Conservation (phyloP, 2,113 vertebrate species). For the Etheostoma cragini region DNA sequence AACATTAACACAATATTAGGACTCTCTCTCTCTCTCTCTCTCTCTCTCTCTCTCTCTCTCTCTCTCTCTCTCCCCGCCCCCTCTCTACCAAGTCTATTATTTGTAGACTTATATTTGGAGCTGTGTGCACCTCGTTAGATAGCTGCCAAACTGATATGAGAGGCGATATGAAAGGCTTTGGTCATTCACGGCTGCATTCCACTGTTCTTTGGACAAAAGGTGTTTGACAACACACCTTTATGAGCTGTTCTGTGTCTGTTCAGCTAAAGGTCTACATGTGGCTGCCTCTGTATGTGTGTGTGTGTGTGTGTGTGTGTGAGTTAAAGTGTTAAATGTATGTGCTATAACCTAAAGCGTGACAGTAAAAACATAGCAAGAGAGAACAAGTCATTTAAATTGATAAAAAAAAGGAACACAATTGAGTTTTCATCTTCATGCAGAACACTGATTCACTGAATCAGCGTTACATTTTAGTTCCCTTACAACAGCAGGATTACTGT, state of each 20-base stretch:
- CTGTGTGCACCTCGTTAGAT: constrained; percentile 1
- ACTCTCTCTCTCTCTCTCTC: no score
- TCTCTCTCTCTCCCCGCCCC: no score
- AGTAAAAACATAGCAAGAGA: neutral
- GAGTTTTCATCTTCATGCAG: neutral
- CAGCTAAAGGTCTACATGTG: neutral
- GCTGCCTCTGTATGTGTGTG: neutral
- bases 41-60: no score
- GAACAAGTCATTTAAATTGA: no score
- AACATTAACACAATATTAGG: no score
- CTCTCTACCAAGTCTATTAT: neutral
- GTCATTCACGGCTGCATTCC: constrained; percentile 20
- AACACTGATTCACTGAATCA: neutral
- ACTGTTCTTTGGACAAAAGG: constrained; percentile 23
- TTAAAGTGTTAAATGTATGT: no score
- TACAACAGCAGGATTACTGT: no score
- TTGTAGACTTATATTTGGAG: neutral
- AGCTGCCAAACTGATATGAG: constrained; percentile 36
- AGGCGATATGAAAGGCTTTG: constrained; percentile 18
- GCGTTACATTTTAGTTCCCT: no score
- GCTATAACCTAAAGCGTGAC: neutral
- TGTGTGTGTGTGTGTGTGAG: neutral
- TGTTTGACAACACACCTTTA: constrained; percentile 23
- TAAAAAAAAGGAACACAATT: neutral
- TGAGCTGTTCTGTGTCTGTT: neutral